Percentiles rank a stretch among this genome's conserved stretches.
phyloP scores from a whole-genome alignment of 1,140 invertebrate species.

The Macrotrachela quadricornifera region DNA sequence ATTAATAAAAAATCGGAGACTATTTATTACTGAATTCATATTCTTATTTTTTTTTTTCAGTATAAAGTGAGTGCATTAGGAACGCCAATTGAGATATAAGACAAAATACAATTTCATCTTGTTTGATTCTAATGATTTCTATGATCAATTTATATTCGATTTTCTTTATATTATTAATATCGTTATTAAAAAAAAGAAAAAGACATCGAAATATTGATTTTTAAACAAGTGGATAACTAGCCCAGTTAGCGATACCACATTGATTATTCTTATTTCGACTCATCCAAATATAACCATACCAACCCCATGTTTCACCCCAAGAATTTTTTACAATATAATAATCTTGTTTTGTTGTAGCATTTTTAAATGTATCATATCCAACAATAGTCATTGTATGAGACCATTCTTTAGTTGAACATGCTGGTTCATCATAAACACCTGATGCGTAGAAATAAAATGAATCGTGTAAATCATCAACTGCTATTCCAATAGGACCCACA shows the following conservation, averaged over 20 bases:
- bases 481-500: constrained; percentile 52
- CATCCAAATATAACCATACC: constrained; percentile 68
- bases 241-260: constrained; percentile 61
- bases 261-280: constrained; percentile 58
- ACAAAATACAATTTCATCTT: too few relatives aligned
- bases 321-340: constrained; percentile 25
- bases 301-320: constrained; percentile 62
- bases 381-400: constrained; percentile 77
- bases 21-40: too few relatives aligned
- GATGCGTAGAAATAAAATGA: constrained; percentile 52
- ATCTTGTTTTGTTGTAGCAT: constrained; percentile 34
- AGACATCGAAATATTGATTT: background rate
- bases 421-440: constrained; percentile 68
- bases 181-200: too few relatives aligned
- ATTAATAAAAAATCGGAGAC: too few relatives aligned
- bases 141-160: too few relatives aligned
- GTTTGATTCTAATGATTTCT: too few relatives aligned
- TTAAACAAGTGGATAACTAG: constrained; percentile 35
- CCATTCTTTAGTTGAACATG: constrained; percentile 46
- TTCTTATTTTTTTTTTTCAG: too few relatives aligned
- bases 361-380: constrained; percentile 57
- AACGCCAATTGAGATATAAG: too few relatives aligned
- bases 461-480: constrained; percentile 60
- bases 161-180: too few relatives aligned
- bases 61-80: too few relatives aligned